phyloP scores from a whole-genome alignment of 2,888 invertebrate species.

The Panzeria rudis region DNA sequence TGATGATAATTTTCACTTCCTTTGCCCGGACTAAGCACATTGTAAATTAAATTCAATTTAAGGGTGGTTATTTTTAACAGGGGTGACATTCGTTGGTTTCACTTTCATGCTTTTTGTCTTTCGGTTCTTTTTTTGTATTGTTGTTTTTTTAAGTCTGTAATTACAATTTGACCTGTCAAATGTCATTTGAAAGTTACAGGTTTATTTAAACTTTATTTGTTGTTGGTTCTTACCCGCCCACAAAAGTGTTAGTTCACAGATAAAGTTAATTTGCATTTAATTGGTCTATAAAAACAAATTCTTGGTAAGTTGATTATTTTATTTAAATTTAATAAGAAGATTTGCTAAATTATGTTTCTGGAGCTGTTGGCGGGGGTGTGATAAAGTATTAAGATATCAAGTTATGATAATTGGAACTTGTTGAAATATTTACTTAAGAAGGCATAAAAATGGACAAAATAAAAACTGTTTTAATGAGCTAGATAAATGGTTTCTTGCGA shows the following conservation, averaged over 20 bases:
- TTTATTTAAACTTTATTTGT: conserved; percentile 61
- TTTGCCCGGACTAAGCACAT: conserved; percentile 6
- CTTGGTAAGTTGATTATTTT: conserved; percentile 29
- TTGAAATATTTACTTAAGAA: conserved; percentile 19
- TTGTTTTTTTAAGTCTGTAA: conserved; percentile 60
- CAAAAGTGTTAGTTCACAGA: conserved; percentile 73
- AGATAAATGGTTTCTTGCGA: background rate
- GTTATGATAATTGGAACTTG: conserved; percentile 10
- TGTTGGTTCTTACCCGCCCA: conserved; percentile 65
- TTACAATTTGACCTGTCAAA: conserved; percentile 72
- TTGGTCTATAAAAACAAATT: conserved; percentile 62
- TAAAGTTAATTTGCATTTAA: conserved; percentile 73
- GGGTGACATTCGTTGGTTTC: conserved; percentile 57
- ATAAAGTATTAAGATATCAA: conserved; percentile 1
- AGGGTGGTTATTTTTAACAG: conserved; percentile 25
- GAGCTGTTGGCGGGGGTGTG: background rate
- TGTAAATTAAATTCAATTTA: conserved; percentile 55
- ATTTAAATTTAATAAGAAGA: conserved; percentile 51
- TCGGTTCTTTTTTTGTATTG: conserved; percentile 10
- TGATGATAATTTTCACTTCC: conserved; percentile 63
- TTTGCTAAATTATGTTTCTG: conserved; percentile 30
- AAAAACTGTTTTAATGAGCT: background rate
- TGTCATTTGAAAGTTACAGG: conserved; percentile 73
- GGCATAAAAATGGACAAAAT: background rate
- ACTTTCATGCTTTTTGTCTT: conserved; percentile 34